These are phyloP conservation scores for Cyanoliseus patagonus DNA, from an alignment of 2,113 vertebrate species.

Conservation along the genomic window DNA sequence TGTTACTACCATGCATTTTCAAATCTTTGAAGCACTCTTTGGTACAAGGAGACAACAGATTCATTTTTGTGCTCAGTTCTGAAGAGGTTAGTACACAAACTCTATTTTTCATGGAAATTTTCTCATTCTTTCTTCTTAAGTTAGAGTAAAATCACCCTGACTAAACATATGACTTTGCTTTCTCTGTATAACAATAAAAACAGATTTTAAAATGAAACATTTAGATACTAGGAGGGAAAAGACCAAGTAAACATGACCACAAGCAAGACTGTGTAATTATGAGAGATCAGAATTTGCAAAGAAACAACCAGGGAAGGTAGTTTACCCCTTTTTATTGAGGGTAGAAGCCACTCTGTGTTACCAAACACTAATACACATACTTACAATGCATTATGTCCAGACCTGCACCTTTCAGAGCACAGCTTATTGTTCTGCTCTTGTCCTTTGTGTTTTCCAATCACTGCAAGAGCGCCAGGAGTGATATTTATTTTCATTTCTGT, in stretches of 20 bases:
- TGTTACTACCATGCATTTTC: background rate
- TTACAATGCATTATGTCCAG: background rate
- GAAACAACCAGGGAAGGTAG: background rate
- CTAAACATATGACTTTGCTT: background rate
- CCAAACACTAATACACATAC: background rate
- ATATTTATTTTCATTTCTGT: background rate
- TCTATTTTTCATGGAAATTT: background rate
- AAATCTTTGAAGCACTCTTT: background rate
- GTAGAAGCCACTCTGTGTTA: background rate
- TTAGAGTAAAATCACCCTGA: background rate
- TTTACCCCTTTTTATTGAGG: background rate
- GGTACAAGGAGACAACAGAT: background rate
- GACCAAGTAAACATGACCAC: background rate
- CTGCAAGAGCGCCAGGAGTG: background rate
- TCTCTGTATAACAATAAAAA: background rate
- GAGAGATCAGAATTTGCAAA: background rate
- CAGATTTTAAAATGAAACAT: background rate
- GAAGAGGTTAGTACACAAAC: background rate
- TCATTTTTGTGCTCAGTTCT: background rate
- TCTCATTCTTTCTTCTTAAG: background rate
- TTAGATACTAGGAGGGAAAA: background rate
- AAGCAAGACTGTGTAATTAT: background rate
- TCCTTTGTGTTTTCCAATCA: background rate
- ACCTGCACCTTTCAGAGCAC: background rate
- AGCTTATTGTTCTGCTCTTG: background rate